phyloP scores from a whole-genome alignment of 1,140 invertebrate species.

The Sipha flava region DNA sequence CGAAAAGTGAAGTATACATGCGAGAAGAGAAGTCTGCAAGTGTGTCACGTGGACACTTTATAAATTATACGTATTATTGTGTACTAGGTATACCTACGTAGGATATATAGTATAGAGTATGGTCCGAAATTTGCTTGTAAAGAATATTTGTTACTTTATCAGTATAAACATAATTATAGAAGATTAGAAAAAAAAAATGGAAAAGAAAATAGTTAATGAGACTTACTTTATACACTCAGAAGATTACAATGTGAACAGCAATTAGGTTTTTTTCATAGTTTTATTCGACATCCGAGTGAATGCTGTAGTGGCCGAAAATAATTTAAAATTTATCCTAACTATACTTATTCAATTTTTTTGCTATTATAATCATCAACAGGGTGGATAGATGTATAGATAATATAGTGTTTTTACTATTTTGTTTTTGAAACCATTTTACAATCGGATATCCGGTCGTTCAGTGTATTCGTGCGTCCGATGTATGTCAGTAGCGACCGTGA shows the following conservation, averaged over 20 bases:
- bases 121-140: neutral
- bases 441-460: constrained; percentile 11
- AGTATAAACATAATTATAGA: neutral
- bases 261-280: neutral
- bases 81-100: no score
- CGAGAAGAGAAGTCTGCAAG: neutral
- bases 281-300: neutral
- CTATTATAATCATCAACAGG: neutral
- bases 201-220: no score
- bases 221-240: neutral
- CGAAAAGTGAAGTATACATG: neutral
- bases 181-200: neutral
- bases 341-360: neutral
- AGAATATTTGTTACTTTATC: neutral
- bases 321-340: neutral
- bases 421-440: neutral
- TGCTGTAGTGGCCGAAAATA: neutral
- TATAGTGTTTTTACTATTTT: neutral
- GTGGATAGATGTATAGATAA: no score
- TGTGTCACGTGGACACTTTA: neutral
- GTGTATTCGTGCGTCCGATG: neutral
- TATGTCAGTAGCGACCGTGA: constrained; percentile 26
- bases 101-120: neutral
- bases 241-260: neutral
- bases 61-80: neutral